phyloP scores from a whole-genome alignment of 2,797 vertebrate genomes.

The Manis pentadactyla region DNA sequence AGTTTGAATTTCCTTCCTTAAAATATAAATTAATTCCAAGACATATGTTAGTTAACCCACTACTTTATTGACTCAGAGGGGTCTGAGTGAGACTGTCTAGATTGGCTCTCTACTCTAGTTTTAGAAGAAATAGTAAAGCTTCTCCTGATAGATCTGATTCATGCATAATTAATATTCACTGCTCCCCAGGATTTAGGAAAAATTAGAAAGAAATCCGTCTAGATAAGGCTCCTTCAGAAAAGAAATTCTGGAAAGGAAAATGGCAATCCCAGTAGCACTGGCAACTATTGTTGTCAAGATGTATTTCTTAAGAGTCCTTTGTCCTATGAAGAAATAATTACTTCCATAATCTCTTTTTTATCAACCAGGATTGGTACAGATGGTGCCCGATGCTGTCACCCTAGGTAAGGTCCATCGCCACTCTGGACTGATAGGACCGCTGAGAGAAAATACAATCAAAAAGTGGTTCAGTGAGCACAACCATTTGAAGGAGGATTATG shows the following conservation, averaged over 20 bases:
- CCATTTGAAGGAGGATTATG: conserved; percentile 83
- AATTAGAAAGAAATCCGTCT: background rate
- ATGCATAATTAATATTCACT: background rate
- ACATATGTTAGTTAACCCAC: background rate
- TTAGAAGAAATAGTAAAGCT: background rate
- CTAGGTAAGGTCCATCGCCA: conserved; percentile 87
- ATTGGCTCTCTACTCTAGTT: background rate
- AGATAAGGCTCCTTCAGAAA: background rate
- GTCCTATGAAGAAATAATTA: background rate
- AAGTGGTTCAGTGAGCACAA: conserved; percentile 88
- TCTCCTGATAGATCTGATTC: background rate
- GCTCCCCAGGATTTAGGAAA: background rate
- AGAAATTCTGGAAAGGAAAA: background rate
- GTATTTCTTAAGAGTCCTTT: background rate
- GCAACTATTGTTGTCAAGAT: background rate
- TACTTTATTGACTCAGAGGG: background rate
- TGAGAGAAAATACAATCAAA: conserved; percentile 88
- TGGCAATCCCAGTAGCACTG: background rate
- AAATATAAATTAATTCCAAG: background rate
- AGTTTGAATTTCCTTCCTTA: background rate
- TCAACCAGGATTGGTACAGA: conserved; percentile 86
- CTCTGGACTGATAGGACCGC: conserved; percentile 86
- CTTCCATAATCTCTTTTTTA: conserved; percentile 38
- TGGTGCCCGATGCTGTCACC: conserved; percentile 87
- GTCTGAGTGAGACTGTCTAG: background rate